These are phyloP conservation scores for Atherix ibis DNA, from an alignment of 2,888 invertebrate genomes.

Conservation along the genomic window DNA sequence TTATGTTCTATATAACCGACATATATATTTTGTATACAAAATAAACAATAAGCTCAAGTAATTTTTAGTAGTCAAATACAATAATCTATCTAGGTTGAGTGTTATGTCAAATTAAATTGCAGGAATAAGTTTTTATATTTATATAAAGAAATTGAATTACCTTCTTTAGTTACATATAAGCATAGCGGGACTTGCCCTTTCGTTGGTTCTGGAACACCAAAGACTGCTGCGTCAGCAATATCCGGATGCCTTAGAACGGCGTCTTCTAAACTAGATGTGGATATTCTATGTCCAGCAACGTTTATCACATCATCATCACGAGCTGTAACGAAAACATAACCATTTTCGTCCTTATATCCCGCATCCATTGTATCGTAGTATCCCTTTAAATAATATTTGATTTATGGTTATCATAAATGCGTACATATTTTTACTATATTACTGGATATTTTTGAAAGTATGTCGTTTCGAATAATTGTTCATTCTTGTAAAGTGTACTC, in stretches of 20 bases:
- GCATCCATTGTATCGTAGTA: slow-evolving; percentile 86
- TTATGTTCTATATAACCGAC: no score
- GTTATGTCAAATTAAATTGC: background rate
- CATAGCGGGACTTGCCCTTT: slow-evolving; percentile 87
- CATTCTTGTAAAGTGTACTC: slow-evolving; percentile 65
- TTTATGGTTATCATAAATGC: no score
- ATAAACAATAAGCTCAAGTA: no score
- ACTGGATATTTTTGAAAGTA: slow-evolving; percentile 77
- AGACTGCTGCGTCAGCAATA: slow-evolving; percentile 73
- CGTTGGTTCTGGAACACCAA: slow-evolving; percentile 76
- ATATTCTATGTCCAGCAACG: slow-evolving; percentile 83
- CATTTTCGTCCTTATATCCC: slow-evolving; percentile 68
- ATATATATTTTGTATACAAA: no score
- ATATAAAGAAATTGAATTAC: slow-evolving; percentile 11
- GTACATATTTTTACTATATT: no score
- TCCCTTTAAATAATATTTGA: slow-evolving; percentile 17
- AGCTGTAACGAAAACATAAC: slow-evolving; percentile 77
- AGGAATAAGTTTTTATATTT: background rate
- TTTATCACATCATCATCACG: slow-evolving; percentile 88
- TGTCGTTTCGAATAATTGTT: slow-evolving; percentile 59
- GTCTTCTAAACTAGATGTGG: slow-evolving; percentile 80
- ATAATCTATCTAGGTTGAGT: no score
- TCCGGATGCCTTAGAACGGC: slow-evolving; percentile 75
- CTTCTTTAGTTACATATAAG: slow-evolving; percentile 57
- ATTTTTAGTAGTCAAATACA: no score